These are phyloP conservation scores for Pseudomyrmex concolor DNA, from an alignment of 1,140 invertebrate genomes.

Conservation along the genomic window DNA sequence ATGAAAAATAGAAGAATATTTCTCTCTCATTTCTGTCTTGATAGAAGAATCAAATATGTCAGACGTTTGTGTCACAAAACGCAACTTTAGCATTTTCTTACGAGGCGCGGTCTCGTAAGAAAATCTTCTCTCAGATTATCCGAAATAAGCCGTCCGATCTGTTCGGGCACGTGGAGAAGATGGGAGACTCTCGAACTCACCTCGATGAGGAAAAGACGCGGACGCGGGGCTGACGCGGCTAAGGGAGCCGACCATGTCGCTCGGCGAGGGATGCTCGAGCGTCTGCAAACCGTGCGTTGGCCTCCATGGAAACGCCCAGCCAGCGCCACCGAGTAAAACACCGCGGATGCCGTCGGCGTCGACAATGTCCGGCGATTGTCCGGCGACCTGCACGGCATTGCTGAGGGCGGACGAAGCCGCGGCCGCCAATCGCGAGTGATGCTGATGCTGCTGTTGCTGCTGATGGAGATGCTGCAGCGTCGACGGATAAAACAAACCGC, in stretches of 20 bases:
- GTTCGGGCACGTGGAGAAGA: background rate
- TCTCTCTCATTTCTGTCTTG: background rate
- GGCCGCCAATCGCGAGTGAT: constrained; percentile 80
- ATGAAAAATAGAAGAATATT: background rate
- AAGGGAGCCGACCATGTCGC: constrained; percentile 79
- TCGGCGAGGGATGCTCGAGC: constrained; percentile 81
- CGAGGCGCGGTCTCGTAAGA: background rate
- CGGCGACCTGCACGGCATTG: constrained; percentile 80
- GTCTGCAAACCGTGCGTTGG: constrained; percentile 80
- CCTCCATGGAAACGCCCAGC: constrained; percentile 84
- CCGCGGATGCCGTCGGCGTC: constrained; percentile 80
- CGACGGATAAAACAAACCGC: constrained; percentile 83
- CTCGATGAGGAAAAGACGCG: constrained; percentile 82
- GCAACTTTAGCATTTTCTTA: constrained; percentile 9
- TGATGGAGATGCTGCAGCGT: constrained; percentile 83
- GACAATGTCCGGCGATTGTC: constrained; percentile 79
- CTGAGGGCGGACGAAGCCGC: constrained; percentile 81
- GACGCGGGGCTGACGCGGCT: constrained; percentile 83
- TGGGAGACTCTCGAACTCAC: constrained; percentile 72
- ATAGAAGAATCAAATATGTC: background rate
- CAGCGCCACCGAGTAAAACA: constrained; percentile 78
- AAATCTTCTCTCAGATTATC: constrained; percentile 42
- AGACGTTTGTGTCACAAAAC: constrained; percentile 22
- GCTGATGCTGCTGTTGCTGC: constrained; percentile 81
- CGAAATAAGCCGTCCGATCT: constrained; percentile 54